These are phyloP conservation scores for Dromas ardeola DNA, from an alignment of 2,113 vertebrate species.

Conservation along the genomic window DNA sequence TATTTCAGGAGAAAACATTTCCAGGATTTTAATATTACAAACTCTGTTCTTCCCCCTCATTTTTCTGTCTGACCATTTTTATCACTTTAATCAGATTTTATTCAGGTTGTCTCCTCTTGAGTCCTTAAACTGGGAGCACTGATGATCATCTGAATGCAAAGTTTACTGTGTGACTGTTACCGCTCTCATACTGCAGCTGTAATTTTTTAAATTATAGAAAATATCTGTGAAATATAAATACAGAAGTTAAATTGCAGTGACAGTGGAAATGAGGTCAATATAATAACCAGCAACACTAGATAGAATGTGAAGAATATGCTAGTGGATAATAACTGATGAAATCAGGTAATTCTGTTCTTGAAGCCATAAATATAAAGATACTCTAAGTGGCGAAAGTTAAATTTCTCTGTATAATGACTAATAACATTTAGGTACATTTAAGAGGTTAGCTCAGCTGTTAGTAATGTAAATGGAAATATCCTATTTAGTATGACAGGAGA, in stretches of 20 bases:
- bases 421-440: constrained; percentile 31
- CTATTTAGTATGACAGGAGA: background rate
- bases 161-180: constrained; percentile 24
- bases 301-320: constrained; percentile 19
- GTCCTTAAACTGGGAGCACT: constrained; percentile 3
- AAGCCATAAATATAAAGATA: constrained; percentile 43
- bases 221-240: constrained; percentile 59
- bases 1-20: background rate
- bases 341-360: constrained; percentile 37
- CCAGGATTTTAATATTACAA: background rate
- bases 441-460: background rate
- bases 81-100: constrained; percentile 41
- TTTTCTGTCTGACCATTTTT: constrained; percentile 36
- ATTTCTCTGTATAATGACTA: constrained; percentile 39
- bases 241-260: constrained; percentile 46
- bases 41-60: background rate
- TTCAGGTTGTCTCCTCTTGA: constrained; percentile 30
- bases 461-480: background rate
- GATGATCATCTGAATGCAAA: background rate
- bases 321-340: constrained; percentile 36
- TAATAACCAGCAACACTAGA: constrained; percentile 37
- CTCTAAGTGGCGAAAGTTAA: constrained; percentile 7
- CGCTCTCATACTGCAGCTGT: background rate
- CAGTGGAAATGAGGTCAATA: constrained; percentile 44
- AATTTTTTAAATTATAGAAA: constrained; percentile 56